Evolutionary conservation across 2,888 invertebrate genomes (phyloP).

Genomic region (Brachyopa scutellaris): DNA sequence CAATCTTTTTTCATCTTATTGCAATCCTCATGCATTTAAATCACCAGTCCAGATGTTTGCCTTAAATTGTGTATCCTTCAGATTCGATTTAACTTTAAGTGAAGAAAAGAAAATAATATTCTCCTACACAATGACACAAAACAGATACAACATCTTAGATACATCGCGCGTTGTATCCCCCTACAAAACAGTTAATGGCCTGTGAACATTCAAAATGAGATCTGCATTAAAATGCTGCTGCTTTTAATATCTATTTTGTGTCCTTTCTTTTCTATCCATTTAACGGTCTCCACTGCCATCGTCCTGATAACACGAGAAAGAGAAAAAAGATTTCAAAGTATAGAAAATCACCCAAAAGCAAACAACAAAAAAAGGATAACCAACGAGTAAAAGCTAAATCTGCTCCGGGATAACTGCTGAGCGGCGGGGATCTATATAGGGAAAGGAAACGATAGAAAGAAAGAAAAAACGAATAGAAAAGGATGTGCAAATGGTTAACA

Average conservation of each 20-base stretch:
- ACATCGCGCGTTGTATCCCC: constrained; percentile 46
- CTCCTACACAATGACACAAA: not conserved
- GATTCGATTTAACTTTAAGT: constrained; percentile 4
- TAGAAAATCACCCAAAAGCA: not conserved
- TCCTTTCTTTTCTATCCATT: constrained; percentile 5
- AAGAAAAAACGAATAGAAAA: constrained; percentile 6
- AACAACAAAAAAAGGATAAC: constrained; percentile 8
- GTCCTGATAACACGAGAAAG: constrained; percentile 46
- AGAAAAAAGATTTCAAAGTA: constrained; percentile 9
- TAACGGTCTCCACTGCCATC: constrained; percentile 11
- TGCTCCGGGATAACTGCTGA: constrained; percentile 51
- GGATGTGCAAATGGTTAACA: constrained; percentile 67
- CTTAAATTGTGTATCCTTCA: too few relatives aligned
- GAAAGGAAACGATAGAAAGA: not conserved
- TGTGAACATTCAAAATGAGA: constrained; percentile 72
- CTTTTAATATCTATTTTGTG: constrained; percentile 67
- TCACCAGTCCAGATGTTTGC: not conserved
- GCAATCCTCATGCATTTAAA: not conserved
- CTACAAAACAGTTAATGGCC: constrained; percentile 70
- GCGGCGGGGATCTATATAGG: constrained; percentile 2
- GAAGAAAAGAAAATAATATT: not conserved
- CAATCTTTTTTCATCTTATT: not conserved
- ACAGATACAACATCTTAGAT: constrained; percentile 40
- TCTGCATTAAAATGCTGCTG: constrained; percentile 70
- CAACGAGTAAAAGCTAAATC: constrained; percentile 58